Percentiles rank a stretch among this genome's conserved stretches.
phyloP scores from a whole-genome alignment of 2,888 invertebrate genomes.

The Apoderus coryli region DNA sequence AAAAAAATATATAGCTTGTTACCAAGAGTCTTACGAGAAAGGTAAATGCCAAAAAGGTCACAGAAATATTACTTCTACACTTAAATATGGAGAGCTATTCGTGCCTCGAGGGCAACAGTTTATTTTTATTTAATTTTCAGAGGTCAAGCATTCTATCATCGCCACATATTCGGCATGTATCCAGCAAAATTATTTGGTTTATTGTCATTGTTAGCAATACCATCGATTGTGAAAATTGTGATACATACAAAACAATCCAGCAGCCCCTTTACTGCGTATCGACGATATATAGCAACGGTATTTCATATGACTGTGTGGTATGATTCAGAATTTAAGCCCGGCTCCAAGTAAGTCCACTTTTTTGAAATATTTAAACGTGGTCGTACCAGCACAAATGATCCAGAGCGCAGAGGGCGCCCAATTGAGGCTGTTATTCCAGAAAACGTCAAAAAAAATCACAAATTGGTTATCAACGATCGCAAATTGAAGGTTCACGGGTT shows the following conservation, averaged over 20 bases:
- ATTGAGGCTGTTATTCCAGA: too few relatives aligned
- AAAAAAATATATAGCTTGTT: too few relatives aligned
- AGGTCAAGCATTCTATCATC: slow-evolving; percentile 57
- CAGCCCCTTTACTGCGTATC: slow-evolving; percentile 49
- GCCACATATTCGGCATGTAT: slow-evolving; percentile 54
- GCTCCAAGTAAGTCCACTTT: slow-evolving; percentile 35
- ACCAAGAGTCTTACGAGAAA: too few relatives aligned
- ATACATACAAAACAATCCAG: slow-evolving; percentile 57
- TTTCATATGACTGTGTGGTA: slow-evolving; percentile 71
- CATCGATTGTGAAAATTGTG: slow-evolving; percentile 57
- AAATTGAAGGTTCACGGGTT: too few relatives aligned
- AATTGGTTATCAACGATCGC: too few relatives aligned
- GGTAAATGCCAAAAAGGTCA: too few relatives aligned
- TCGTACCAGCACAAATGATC: too few relatives aligned
- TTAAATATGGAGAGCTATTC: too few relatives aligned
- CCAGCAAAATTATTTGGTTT: slow-evolving; percentile 64
- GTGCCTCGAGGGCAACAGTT: too few relatives aligned
- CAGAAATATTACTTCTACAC: too few relatives aligned
- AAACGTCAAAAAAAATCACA: too few relatives aligned
- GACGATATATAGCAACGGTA: slow-evolving; percentile 64
- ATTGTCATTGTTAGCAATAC: slow-evolving; percentile 57
- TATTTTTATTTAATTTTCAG: slow-evolving; percentile 33
- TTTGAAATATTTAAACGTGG: slow-evolving; percentile 2
- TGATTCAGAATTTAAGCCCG: slow-evolving; percentile 47
- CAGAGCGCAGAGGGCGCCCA: too few relatives aligned